Conservation (phyloP, 2,797 vertebrate genomes). For the Steatocranus sp. region DNA sequence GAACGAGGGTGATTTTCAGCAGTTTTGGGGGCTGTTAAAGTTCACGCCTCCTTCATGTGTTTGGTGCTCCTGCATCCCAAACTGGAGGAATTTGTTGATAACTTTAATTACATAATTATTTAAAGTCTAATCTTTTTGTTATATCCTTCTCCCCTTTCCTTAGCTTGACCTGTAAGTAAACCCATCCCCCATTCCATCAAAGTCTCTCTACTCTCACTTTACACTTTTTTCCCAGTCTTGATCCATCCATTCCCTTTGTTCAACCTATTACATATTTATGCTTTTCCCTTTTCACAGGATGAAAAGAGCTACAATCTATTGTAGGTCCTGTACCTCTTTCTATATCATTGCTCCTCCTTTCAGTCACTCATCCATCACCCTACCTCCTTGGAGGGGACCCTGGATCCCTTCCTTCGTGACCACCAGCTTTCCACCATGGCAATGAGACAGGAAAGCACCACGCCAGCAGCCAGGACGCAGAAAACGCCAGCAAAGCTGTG, state of each 20-base stretch:
- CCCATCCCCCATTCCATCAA: neutral
- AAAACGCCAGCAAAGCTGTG: constrained; percentile 98
- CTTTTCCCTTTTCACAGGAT: neutral
- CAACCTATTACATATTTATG: neutral
- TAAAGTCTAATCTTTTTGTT: neutral
- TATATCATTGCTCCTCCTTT: neutral
- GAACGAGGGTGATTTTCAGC: neutral
- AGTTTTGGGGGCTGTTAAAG: neutral
- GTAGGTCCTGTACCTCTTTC: neutral
- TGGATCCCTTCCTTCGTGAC: constrained; percentile 94
- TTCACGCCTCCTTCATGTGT: neutral
- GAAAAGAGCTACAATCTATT: neutral
- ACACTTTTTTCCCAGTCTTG: neutral
- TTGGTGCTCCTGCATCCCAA: neutral
- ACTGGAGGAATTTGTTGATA: neutral
- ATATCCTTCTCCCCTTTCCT: neutral
- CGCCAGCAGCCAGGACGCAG: constrained; percentile 94
- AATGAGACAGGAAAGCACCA: constrained; percentile 96
- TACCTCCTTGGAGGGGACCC: constrained; percentile 99
- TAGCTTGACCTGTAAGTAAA: neutral
- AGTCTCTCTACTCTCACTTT: neutral
- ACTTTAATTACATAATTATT: neutral
- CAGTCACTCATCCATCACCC: neutral
- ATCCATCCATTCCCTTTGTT: neutral
- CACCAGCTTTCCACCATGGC: constrained; percentile 99